These are phyloP conservation scores for Thaumetopoea pityocampa DNA, from an alignment of 1,140 invertebrate genomes.

Conservation along the genomic window DNA sequence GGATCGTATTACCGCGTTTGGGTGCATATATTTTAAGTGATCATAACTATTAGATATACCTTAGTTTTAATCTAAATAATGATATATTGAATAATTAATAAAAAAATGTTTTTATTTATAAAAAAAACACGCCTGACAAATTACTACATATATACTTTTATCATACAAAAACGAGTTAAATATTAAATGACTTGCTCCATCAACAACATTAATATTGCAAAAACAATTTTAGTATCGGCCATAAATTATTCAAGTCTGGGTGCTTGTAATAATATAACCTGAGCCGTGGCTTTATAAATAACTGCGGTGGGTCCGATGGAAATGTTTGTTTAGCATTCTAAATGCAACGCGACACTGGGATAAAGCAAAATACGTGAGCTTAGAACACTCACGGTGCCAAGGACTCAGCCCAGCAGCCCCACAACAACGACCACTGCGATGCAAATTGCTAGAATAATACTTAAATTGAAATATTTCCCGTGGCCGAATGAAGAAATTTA, in stretches of 20 bases:
- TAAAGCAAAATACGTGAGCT: constrained; percentile 25
- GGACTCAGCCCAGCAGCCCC: constrained; percentile 3
- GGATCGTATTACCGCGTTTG: too few relatives aligned
- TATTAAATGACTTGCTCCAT: constrained; percentile 6
- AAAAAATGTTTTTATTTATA: too few relatives aligned
- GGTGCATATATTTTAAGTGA: too few relatives aligned
- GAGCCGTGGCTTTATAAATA: constrained; percentile 6
- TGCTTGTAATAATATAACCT: constrained; percentile 10
- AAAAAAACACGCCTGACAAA: too few relatives aligned
- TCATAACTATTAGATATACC: too few relatives aligned
- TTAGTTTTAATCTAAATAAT: too few relatives aligned
- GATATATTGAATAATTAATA: too few relatives aligned
- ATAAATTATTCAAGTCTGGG: constrained; percentile 8
- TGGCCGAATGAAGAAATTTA: not conserved
- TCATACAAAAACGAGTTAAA: constrained; percentile 9
- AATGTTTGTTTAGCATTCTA: constrained; percentile 11
- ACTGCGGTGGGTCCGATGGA: not conserved
- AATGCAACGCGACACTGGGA: constrained; percentile 1
- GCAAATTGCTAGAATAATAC: constrained; percentile 37
- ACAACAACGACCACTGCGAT: constrained; percentile 30
- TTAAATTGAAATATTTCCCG: constrained; percentile 33
- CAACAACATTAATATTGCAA: constrained; percentile 16
- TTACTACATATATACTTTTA: too few relatives aligned
- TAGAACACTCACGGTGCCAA: constrained; percentile 18
- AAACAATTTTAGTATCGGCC: constrained; percentile 14